phyloP scores from a whole-genome alignment of 2,888 invertebrate genomes.

The Leptopilina myrica region DNA sequence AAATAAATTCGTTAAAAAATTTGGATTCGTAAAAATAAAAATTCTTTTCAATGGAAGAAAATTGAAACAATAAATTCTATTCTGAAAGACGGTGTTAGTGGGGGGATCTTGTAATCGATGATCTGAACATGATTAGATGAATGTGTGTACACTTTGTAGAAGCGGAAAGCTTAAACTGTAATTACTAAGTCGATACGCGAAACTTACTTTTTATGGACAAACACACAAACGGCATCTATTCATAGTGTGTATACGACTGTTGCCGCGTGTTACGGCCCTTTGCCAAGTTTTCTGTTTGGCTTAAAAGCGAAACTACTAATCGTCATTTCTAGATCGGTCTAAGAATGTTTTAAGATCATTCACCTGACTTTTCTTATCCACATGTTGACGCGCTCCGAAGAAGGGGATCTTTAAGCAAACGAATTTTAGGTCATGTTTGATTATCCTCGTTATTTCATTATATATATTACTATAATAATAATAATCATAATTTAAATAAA shows the following conservation, averaged over 20 bases:
- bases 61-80: not conserved
- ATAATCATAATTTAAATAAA: too few relatives aligned
- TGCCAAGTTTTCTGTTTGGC: conserved; percentile 31
- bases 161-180: conserved; percentile 26
- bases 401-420: too few relatives aligned
- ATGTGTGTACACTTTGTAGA: conserved; percentile 11
- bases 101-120: not conserved
- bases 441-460: too few relatives aligned
- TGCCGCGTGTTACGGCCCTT: conserved; percentile 21
- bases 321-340: conserved; percentile 21
- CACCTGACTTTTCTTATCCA: conserved; percentile 2
- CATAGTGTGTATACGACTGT: conserved; percentile 31
- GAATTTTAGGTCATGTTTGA: too few relatives aligned
- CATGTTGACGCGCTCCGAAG: too few relatives aligned
- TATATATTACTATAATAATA: too few relatives aligned
- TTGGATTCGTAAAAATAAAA: too few relatives aligned
- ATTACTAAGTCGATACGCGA: conserved; percentile 37
- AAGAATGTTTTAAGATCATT: conserved; percentile 20
- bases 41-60: not conserved
- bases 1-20: too few relatives aligned
- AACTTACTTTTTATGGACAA: conserved; percentile 21
- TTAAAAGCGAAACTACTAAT: conserved; percentile 13
- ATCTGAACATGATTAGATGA: conserved; percentile 32
- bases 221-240: conserved; percentile 16
- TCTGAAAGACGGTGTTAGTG: conserved; percentile 9